Evolutionary conservation across 2,888 invertebrate genomes (phyloP).

Genomic region (Resseliella maxima): DNA sequence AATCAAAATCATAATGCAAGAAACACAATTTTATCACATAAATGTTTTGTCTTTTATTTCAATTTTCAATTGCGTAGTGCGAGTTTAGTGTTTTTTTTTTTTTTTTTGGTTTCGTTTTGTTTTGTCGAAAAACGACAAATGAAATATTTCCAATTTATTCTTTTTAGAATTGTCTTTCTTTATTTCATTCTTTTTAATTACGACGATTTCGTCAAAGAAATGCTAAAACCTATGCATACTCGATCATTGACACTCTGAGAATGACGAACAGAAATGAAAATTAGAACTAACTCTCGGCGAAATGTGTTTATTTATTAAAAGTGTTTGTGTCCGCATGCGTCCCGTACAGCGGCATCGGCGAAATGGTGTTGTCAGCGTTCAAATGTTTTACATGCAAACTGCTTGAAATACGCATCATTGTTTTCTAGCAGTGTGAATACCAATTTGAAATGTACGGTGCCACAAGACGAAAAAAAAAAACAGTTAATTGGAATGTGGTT

Average conservation of each 20-base stretch:
- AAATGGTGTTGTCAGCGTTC: background rate
- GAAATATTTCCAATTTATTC: no score
- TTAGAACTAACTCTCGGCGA: background rate
- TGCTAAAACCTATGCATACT: background rate
- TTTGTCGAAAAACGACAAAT: no score
- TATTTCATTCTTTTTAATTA: background rate
- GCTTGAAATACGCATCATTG: background rate
- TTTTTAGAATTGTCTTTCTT: no score
- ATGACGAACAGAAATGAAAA: slow-evolving; percentile 51
- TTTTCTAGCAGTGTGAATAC: background rate
- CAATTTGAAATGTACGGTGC: background rate
- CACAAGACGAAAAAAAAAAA: background rate
- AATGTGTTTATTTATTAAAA: slow-evolving; percentile 44
- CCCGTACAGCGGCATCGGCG: slow-evolving; percentile 9
- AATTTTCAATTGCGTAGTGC: no score
- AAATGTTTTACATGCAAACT: background rate
- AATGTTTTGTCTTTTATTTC: no score
- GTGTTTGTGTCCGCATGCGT: slow-evolving; percentile 53
- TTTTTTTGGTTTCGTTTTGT: no score
- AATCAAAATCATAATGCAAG: no score
- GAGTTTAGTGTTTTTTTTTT: no score
- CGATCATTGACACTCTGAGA: slow-evolving; percentile 54
- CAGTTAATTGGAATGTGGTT: slow-evolving; percentile 1
- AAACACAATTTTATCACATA: background rate
- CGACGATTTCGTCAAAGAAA: background rate